Base-by-base conservation (phyloP, 2,797 vertebrate genomes). In the Lycodopsis pacificus region DNA sequence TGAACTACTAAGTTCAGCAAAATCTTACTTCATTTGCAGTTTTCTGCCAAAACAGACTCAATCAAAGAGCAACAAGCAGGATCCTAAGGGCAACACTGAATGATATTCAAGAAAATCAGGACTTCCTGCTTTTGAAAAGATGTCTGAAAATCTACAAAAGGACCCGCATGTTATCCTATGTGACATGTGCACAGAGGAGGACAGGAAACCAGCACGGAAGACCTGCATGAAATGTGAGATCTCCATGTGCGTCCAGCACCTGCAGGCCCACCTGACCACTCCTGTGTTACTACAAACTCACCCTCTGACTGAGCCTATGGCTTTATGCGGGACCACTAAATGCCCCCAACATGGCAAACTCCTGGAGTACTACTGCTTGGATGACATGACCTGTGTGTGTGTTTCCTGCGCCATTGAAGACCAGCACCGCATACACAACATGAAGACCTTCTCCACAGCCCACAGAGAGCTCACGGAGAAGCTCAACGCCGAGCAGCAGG, bases 201-300 rank as follows among this genome's bases (percentile, higher is more conserved):
- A 86, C 36, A 83, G 76, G 75, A 90, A 84, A 71, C 81, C 81
- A 0, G 92, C 92, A 17, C 57, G 49, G 22, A 94, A 95, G 87
- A 94, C 91, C 57, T 95, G 93, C 85, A 88, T 94, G 85, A 94
- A 92, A 58, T 95, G 93, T 83, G 93, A 94, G 88, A 90, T 93
- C 75, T 94, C 93, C 77, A 94, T 94, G 93, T 95, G 93, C 0
- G 80, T 79, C 46, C 79, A 89, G 61, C 93, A 95, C 77, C 91
- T 95, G 36, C 87, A 93, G 84, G 63, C 77, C 34, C 94, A 94
- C 73, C 89, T 94, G 25, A 91, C 85, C 66, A 91, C 86, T 15
- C 90, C 91, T 2, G 90, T 91, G 5, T 63, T 93, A 0, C 86
- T 93, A 0, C 88, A 91, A 48, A 91, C 88, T 40, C 93, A 94